Evolutionary conservation across 2,797 vertebrate species (phyloP), one percentile per base, ranked within the genome.

Genomic region (Darevskia nairensis): DNA sequence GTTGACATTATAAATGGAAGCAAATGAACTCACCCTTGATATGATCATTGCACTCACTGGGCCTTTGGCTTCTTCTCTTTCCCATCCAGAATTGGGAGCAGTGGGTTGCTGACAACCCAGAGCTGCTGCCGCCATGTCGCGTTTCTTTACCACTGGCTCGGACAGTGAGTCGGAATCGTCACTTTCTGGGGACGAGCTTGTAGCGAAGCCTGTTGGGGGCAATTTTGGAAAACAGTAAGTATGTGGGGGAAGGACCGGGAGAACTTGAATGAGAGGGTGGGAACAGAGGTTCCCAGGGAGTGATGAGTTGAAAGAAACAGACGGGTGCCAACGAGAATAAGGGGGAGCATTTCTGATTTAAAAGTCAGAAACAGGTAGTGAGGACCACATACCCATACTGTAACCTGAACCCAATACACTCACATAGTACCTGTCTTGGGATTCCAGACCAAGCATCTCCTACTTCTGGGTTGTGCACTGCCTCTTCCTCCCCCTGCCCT

Each of bases 81-180:
- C 8, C 44, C 27, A 8, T 27, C 72, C 50, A 85, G 77, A 41
- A 1, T 29, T n/a, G 17, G 35, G 39, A 66, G 8, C 61, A 21
- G 29, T 6, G 11, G 17, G 29, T 27, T 9, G 39, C 44, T 79
- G 64, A 78, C 6, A 11, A 29, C 50, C 81, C 35, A 88, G 86
- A 88, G 41, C 79, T 11, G n/a, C 44, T 6, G 61, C 82, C 92
- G 90, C 92, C 89, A 98, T 99, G 98, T 99, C 98, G 74, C 98
- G 98, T 82, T 99, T 99, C 91, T 99, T 99, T 87, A 98, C 98
- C 87, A 99, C 98, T 69, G 98, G 98, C 85, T 98, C 98, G 82
- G 98, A 99, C 98, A 98, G 98, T 8, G 98, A 99, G 97, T 98
- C 98, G 32, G 98, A 99, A 95, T 98, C 98, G 71, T 98, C 98